Evolutionary conservation across 2,797 vertebrate species (phyloP).

Genomic region (Bovichtus variegatus): DNA sequence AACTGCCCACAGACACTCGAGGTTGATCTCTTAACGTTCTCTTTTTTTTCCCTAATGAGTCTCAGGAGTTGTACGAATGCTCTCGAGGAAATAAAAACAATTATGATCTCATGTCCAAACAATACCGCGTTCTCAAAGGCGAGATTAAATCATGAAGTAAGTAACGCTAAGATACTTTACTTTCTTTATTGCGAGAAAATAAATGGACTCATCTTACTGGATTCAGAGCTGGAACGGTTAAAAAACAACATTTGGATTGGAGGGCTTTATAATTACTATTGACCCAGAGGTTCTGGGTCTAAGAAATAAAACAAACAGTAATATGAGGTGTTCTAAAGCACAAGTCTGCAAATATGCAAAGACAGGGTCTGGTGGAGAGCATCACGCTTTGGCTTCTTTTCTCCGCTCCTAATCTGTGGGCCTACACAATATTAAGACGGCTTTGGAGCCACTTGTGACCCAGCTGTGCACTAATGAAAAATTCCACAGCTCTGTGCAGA

Average conservation of each 20-base stretch:
- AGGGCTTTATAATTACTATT: slow-evolving; percentile 87
- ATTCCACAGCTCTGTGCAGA: slow-evolving; percentile 94
- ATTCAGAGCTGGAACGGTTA: slow-evolving; percentile 81
- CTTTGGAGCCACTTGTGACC: slow-evolving; percentile 96
- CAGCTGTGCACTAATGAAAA: slow-evolving; percentile 99
- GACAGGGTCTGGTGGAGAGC: slow-evolving; percentile 89
- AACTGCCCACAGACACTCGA: slow-evolving; percentile 82
- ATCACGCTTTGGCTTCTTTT: slow-evolving; percentile 89
- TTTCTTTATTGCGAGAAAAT: slow-evolving; percentile 66
- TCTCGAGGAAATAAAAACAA: slow-evolving; percentile 31
- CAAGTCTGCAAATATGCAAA: slow-evolving; percentile 93
- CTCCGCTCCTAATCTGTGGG: slow-evolving; percentile 89
- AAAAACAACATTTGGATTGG: slow-evolving; percentile 87
- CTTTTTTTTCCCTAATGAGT: slow-evolving; percentile 69
- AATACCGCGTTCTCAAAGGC: slow-evolving; percentile 7
- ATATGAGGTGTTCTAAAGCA: slow-evolving; percentile 90
- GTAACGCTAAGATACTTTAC: slow-evolving; percentile 21
- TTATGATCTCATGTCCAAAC: slow-evolving; percentile 14
- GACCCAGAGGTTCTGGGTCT: slow-evolving; percentile 84
- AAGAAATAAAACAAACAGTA: slow-evolving; percentile 90
- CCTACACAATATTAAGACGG: slow-evolving; percentile 97
- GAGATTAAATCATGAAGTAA: slow-evolving; percentile 13
- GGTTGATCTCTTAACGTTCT: slow-evolving; percentile 38
- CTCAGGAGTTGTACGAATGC: slow-evolving; percentile 14
- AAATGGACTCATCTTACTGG: slow-evolving; percentile 64